These are phyloP conservation scores for Bos javanicus DNA, from an alignment of 2,113 vertebrate species.

Conservation along the genomic window DNA sequence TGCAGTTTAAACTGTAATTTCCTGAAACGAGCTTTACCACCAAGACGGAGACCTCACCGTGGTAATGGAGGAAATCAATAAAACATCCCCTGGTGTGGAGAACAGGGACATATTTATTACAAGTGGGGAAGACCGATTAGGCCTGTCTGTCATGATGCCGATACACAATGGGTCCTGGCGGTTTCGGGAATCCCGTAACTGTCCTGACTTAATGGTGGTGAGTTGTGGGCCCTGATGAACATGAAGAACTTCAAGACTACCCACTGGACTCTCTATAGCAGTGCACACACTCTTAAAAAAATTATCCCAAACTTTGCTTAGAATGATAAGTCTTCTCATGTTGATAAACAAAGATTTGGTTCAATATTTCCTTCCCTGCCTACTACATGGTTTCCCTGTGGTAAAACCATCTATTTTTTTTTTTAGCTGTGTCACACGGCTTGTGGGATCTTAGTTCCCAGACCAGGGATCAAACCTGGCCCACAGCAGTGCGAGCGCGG, in stretches of 20 bases:
- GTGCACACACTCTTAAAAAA: background rate
- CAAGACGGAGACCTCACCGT: background rate
- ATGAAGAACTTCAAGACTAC: background rate
- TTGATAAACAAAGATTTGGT: background rate
- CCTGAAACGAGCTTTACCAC: background rate
- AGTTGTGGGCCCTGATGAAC: constrained; percentile 1
- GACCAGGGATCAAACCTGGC: background rate
- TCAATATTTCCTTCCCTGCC: background rate
- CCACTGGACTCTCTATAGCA: background rate
- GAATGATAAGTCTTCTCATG: background rate
- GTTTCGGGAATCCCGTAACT: background rate
- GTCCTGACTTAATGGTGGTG: background rate
- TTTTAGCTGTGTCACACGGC: background rate
- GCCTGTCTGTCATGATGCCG: background rate
- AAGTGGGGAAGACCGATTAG: background rate
- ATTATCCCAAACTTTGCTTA: background rate
- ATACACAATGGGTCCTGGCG: background rate
- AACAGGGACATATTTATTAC: background rate
- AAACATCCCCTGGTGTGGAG: background rate
- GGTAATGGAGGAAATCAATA: background rate
- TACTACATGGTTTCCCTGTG: background rate
- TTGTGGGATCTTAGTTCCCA: background rate
- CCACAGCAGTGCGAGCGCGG: fast-evolving
- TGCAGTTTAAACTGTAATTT: background rate
- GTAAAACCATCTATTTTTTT: background rate